phyloP scores from a whole-genome alignment of 2,797 vertebrate species.

The Dermochelys coriacea region DNA sequence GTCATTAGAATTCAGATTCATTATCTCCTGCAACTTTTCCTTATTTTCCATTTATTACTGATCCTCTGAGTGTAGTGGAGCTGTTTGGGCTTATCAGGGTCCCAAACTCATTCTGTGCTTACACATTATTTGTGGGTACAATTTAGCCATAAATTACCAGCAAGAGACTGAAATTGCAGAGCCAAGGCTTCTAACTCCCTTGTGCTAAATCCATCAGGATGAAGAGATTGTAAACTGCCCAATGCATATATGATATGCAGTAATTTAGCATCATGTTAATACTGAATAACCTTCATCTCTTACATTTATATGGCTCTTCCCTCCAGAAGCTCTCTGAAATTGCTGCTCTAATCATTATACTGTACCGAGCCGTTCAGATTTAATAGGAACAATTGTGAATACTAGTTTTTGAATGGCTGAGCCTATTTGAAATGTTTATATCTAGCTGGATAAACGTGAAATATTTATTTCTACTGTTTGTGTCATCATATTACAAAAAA shows the following conservation, averaged over 20 bases:
- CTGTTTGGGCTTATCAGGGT: conserved; percentile 50
- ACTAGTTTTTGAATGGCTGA: conserved; percentile 32
- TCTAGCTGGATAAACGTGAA: conserved; percentile 15
- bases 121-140: conserved; percentile 53
- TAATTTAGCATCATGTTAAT: conserved; percentile 73
- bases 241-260: conserved; percentile 71
- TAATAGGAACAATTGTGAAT: conserved; percentile 46
- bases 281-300: conserved; percentile 53
- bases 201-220: conserved; percentile 72
- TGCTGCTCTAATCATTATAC: conserved; percentile 47
- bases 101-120: conserved; percentile 34
- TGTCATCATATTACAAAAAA: not conserved
- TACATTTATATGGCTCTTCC: conserved; percentile 54
- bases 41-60: conserved; percentile 60
- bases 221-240: conserved; percentile 82
- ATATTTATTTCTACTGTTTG: conserved; percentile 40
- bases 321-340: conserved; percentile 75
- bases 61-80: conserved; percentile 62
- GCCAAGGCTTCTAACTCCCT: conserved; percentile 67
- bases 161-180: conserved; percentile 72
- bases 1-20: conserved; percentile 53
- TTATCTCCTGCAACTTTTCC: conserved; percentile 63
- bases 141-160: conserved; percentile 62
- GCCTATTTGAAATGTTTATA: conserved; percentile 15
- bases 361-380: conserved; percentile 35